Percentiles rank a stretch among this genome's conserved stretches.
These are phyloP conservation scores for Acanthopleura granulata DNA, from an alignment of 2,888 invertebrate genomes.

Conservation along the genomic window DNA sequence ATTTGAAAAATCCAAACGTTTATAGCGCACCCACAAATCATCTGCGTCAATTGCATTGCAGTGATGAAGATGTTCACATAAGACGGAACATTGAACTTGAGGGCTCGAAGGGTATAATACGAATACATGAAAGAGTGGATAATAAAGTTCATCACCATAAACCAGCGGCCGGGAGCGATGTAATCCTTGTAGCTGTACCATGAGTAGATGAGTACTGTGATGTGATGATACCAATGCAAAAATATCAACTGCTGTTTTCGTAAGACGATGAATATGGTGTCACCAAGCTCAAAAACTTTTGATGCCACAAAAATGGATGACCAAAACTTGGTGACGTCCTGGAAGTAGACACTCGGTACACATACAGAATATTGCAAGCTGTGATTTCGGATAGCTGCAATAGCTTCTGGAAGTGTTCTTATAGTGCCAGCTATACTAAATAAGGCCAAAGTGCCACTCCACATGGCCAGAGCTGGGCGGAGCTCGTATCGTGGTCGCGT, in stretches of 20 bases:
- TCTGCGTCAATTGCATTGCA: slow-evolving; percentile 87
- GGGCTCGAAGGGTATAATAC: slow-evolving; percentile 69
- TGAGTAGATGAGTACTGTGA: slow-evolving; percentile 69
- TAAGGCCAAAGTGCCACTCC: slow-evolving; percentile 91
- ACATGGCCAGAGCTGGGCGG: slow-evolving; percentile 84
- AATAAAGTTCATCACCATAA: slow-evolving; percentile 69
- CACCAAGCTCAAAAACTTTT: slow-evolving; percentile 90
- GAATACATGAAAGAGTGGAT: slow-evolving; percentile 71
- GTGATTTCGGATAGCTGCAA: slow-evolving; percentile 87
- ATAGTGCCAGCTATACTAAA: slow-evolving; percentile 90
- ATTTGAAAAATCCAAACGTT: slow-evolving; percentile 82
- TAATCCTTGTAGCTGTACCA: slow-evolving; percentile 61
- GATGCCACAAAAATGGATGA: slow-evolving; percentile 96
- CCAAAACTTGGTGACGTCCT: slow-evolving; percentile 94
- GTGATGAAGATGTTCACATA: slow-evolving; percentile 89
- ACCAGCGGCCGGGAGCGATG: slow-evolving; percentile 51
- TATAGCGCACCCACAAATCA: slow-evolving; percentile 93
- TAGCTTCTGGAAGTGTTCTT: slow-evolving; percentile 91
- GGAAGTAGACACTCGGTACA: slow-evolving; percentile 72
- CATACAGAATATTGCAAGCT: slow-evolving; percentile 97
- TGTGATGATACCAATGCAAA: slow-evolving; percentile 71
- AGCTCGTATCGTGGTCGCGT: slow-evolving; percentile 88
- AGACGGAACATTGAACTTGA: slow-evolving; percentile 72
- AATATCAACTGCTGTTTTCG: slow-evolving; percentile 71
- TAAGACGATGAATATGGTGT: slow-evolving; percentile 66